Evolutionary conservation across 64 coral and sea anemone species (phyloP).

Genomic region (Pocillopora damicornis): DNA sequence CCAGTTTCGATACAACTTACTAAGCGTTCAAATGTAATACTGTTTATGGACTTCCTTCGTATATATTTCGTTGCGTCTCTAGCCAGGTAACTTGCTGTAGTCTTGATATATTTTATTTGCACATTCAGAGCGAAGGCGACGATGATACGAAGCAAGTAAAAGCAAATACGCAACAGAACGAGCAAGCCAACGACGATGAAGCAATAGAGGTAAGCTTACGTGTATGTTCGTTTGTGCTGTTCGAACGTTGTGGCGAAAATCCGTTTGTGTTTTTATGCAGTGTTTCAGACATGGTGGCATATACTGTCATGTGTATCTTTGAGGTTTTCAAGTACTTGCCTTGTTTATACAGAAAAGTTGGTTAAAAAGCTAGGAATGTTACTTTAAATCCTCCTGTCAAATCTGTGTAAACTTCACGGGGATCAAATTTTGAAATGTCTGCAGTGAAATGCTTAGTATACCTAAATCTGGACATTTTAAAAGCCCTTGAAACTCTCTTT

Average conservation of each 20-base stretch:
- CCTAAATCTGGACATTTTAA: conserved; percentile 1
- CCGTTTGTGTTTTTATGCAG: background rate
- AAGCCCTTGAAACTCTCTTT: background rate
- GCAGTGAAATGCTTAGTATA: background rate
- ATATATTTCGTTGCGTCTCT: background rate
- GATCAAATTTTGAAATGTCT: conserved; percentile 12
- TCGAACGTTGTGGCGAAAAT: background rate
- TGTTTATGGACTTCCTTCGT: background rate
- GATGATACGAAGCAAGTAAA: conserved; percentile 44
- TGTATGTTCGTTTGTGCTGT: background rate
- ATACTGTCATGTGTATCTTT: background rate
- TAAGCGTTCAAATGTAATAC: background rate
- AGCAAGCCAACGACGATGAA: conserved; percentile 49
- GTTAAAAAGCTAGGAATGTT: conserved; percentile 12
- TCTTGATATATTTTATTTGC: background rate
- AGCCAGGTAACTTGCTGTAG: background rate
- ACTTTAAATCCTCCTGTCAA: background rate
- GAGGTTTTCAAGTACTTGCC: background rate
- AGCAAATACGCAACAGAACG: conserved; percentile 54
- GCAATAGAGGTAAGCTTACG: conserved; percentile 25
- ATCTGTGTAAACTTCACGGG: background rate
- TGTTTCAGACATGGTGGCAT: background rate
- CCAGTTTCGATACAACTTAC: background rate
- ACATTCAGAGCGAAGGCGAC: conserved; percentile 49
- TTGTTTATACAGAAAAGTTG: conserved; percentile 27